Percentiles rank a stretch among this genome's conserved stretches.
phyloP scores from a whole-genome alignment of 2,888 invertebrate genomes.

The Morinoia aosen region DNA sequence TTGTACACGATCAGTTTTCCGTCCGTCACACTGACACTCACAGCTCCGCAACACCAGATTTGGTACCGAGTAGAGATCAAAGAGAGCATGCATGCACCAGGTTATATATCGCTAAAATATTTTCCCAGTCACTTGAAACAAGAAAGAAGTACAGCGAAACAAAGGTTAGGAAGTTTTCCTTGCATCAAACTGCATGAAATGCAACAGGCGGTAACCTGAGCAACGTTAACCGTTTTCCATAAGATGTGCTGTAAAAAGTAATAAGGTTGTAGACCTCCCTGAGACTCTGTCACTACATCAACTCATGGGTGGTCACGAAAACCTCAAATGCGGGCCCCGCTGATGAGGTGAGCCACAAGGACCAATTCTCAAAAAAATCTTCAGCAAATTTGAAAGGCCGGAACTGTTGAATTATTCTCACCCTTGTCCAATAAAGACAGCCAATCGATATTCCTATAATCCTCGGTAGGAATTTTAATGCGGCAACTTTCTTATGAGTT shows the following conservation, averaged over 20 bases:
- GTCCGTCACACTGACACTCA: no score
- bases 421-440: background rate
- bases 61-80: no score
- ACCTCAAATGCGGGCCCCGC: background rate
- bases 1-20: no score
- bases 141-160: background rate
- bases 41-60: no score
- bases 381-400: background rate
- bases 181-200: background rate
- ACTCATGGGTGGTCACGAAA: background rate
- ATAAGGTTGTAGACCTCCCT: background rate
- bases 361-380: background rate
- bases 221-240: background rate
- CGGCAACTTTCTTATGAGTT: background rate
- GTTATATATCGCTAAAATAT: no score
- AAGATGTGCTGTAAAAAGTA: background rate
- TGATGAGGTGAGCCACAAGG: background rate
- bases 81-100: no score
- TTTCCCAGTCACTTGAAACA: no score
- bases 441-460: conserved; percentile 15
- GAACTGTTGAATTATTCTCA: background rate
- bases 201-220: background rate
- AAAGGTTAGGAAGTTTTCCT: background rate
- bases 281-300: background rate
- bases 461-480: background rate